These are phyloP conservation scores for Puntigrus tetrazona DNA, from an alignment of 2,113 vertebrate species.

Conservation along the genomic window DNA sequence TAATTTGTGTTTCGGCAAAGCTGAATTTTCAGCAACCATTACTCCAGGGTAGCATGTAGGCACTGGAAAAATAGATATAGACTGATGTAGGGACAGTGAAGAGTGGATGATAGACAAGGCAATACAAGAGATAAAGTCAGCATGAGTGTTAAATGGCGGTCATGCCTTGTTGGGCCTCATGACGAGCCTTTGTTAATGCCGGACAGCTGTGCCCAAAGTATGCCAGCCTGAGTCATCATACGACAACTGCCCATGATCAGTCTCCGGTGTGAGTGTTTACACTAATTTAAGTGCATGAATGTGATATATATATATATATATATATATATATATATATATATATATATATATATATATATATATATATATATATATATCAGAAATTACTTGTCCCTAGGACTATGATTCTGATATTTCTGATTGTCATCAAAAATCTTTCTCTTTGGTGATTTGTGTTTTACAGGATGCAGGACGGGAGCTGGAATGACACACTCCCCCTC, in stretches of 20 bases:
- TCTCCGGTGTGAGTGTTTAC: slow-evolving; percentile 24
- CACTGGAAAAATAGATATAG: neutral
- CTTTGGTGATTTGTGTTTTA: slow-evolving; percentile 60
- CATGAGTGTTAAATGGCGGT: slow-evolving; percentile 51
- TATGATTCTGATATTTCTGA: neutral
- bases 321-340: too few species aligned
- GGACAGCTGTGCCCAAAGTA: slow-evolving; percentile 63
- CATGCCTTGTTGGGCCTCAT: slow-evolving; percentile 58
- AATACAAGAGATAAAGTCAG: slow-evolving; percentile 18
- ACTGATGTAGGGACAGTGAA: neutral
- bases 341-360: too few species aligned
- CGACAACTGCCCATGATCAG: slow-evolving; percentile 32
- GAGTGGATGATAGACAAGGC: neutral
- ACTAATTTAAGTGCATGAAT: neutral
- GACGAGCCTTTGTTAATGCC: slow-evolving; percentile 63
- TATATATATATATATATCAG: too few species aligned
- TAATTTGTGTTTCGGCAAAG: neutral
- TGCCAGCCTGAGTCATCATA: slow-evolving; percentile 66
- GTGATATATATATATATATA: too few species aligned
- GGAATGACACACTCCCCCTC: slow-evolving; percentile 74
- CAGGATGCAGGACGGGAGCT: slow-evolving; percentile 84
- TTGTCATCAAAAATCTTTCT: neutral
- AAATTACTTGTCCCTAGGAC: neutral
- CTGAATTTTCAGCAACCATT: neutral
- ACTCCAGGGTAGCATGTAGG: neutral